Evolutionary conservation across 2,888 invertebrate species (phyloP).

Genomic region (Cacoxenus indagator): DNA sequence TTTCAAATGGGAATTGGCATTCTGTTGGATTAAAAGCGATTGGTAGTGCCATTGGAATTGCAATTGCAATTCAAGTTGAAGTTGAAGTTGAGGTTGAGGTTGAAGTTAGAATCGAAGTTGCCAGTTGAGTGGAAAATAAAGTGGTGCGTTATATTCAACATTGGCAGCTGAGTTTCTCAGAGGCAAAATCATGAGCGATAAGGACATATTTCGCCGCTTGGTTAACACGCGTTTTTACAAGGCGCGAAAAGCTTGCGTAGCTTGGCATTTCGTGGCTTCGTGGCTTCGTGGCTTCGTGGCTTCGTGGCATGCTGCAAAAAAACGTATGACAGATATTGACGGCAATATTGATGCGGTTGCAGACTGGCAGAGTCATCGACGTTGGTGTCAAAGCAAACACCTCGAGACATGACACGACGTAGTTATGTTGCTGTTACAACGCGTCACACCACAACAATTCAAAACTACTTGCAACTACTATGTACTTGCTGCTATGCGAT

Average conservation of each 20-base stretch:
- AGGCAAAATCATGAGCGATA: not conserved
- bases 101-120: no score
- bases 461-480: not conserved
- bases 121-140: not conserved
- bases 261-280: no score
- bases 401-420: constrained; percentile 10
- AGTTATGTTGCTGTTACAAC: not conserved
- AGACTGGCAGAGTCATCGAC: not conserved
- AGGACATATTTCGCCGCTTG: not conserved
- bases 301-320: no score
- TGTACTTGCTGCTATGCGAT: not conserved
- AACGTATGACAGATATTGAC: no score
- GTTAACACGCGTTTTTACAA: constrained; percentile 10
- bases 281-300: no score
- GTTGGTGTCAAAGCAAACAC: constrained; percentile 18
- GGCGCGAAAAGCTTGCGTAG: not conserved
- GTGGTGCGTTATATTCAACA: not conserved
- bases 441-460: not conserved
- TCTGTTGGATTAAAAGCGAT: no score
- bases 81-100: not conserved
- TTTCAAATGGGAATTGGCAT: no score
- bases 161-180: not conserved
- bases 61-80: not conserved
- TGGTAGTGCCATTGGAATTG: constrained; percentile 1
- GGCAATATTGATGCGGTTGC: not conserved